Evolutionary conservation across 2,113 vertebrate genomes (phyloP), one percentile per base, ranked within the genome.

Genomic region (Tichodroma muraria): DNA sequence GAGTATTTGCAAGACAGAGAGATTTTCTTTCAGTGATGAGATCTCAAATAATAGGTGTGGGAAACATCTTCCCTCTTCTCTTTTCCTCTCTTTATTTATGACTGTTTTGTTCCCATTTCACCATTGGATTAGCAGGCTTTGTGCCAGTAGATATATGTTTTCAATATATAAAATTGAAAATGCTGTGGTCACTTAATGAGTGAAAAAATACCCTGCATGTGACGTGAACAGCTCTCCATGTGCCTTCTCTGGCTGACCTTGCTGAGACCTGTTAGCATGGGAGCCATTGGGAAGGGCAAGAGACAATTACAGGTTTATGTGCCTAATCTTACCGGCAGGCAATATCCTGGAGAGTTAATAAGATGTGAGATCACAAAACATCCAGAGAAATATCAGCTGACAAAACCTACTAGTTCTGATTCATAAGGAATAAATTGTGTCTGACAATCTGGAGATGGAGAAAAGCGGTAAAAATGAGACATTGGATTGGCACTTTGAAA

Each of bases 341-440:
- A 93, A 82, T 90, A 94, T 97, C 83, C 65, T 93, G 96, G 94
- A 94, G 78, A 75, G 21, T 94, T 97, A 96, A 95, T 95, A 95
- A 95, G 73, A 88, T 80, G 94, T 97, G 96, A 97, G 97, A 95
- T 98, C 96, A 96, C 89, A 89, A 94, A 97, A 96, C 91, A 96
- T 96, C 95, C 97, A 95, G 94, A 97, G 94, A 96, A 97, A 96
- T 78, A 96, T 38, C 94, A 94, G 80, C 96, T 95, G 95, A 97
- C 45, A 93, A 93, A 97, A 96, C 54, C 75, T 77, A 77, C 86
- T 88, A 56, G 91, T 80, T 90, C 81, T 93, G 95, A 91, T 97
- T 97, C 56, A 10, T 88, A 92, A 82, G 80, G 80, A 92, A 75
- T 94, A 95, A 96, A 93, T 90, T 80, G 88, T 73, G 31, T 94